phyloP scores from a whole-genome alignment of 2,113 vertebrate species.

The Nyctereutes procyonoides region DNA sequence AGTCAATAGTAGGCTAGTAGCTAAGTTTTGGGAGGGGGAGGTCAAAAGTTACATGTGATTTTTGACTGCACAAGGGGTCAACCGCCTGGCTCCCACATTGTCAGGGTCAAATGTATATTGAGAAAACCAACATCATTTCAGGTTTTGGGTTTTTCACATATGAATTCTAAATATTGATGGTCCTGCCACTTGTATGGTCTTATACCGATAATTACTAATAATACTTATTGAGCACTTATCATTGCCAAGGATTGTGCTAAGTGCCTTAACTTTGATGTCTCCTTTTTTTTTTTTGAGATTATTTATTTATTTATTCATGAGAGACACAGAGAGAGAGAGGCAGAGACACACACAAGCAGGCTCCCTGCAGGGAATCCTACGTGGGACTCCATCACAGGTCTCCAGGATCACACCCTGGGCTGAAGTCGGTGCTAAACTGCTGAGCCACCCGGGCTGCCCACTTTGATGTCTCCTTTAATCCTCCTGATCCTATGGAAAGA shows the following conservation, averaged over 20 bases:
- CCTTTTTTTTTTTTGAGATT: neutral
- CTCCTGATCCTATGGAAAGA: neutral
- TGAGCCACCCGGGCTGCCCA: no score
- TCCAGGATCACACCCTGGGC: no score
- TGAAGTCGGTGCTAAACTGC: no score
- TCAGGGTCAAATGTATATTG: neutral
- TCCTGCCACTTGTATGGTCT: neutral
- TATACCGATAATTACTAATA: neutral
- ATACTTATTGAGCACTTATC: neutral
- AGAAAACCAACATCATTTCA: neutral
- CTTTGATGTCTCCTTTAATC: neutral
- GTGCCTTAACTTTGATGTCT: neutral
- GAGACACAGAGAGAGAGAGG: no score
- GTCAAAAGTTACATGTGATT: neutral
- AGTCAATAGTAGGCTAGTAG: neutral
- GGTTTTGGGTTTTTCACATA: neutral
- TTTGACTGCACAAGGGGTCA: neutral
- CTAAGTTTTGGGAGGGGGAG: neutral
- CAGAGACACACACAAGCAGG: no score
- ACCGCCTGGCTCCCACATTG: neutral
- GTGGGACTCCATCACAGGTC: no score
- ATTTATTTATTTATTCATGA: no score
- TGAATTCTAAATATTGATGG: neutral
- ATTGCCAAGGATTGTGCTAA: neutral
- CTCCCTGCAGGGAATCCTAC: no score